phyloP scores from a whole-genome alignment of 1,140 invertebrate genomes.

The Scaptomyza hsui region DNA sequence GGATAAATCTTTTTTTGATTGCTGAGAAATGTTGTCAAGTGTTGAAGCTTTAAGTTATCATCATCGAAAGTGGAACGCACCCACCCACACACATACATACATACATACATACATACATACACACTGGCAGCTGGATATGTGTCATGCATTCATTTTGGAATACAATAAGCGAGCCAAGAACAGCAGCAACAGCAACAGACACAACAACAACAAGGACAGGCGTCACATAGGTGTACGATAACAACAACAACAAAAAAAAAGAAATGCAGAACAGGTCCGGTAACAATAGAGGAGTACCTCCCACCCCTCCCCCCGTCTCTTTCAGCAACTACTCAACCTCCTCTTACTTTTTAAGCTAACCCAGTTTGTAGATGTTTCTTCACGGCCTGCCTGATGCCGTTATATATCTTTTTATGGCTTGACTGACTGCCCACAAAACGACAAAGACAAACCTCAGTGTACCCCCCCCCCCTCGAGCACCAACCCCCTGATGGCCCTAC shows the following conservation, averaged over 20 bases:
- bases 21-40: slow-evolving; percentile 24
- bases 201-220: slow-evolving; percentile 44
- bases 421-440: slow-evolving; percentile 72
- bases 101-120: background rate
- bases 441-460: slow-evolving; percentile 45
- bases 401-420: slow-evolving; percentile 76
- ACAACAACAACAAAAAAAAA: slow-evolving; percentile 12
- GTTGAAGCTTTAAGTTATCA: slow-evolving; percentile 16
- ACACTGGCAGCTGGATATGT: slow-evolving; percentile 55
- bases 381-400: slow-evolving; percentile 47
- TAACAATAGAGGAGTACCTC: slow-evolving; percentile 49
- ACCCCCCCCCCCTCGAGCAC: background rate
- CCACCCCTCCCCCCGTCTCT: background rate
- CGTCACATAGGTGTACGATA: slow-evolving; percentile 58
- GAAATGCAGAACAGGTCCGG: background rate
- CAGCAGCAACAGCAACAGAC: background rate
- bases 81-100: no score
- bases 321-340: slow-evolving; percentile 32
- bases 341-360: background rate
- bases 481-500: background rate
- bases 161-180: slow-evolving; percentile 63
- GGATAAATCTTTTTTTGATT: slow-evolving; percentile 23
- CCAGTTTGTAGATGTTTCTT: slow-evolving; percentile 23
- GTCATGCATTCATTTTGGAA: slow-evolving; percentile 69
- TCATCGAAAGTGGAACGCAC: slow-evolving; percentile 28